Evolutionary conservation across 2,888 invertebrate species (phyloP).

Genomic region (Oligia fasciuncula): DNA sequence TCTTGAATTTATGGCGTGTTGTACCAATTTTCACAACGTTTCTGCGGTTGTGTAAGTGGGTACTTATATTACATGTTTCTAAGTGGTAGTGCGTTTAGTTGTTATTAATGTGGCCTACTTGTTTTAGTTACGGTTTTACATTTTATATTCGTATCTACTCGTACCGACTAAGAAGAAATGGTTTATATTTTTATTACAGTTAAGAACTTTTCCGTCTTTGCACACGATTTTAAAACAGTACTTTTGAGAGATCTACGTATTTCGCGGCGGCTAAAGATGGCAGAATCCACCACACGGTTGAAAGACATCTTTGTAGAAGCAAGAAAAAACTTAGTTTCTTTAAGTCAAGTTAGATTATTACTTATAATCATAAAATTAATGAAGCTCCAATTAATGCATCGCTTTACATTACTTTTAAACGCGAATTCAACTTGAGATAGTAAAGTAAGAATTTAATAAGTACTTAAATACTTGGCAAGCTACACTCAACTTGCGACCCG

Average conservation of each 20-base stretch:
- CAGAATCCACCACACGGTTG: background rate
- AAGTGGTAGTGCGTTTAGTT: slow-evolving; percentile 30
- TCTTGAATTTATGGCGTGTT: slow-evolving; percentile 59
- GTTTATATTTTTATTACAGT: background rate
- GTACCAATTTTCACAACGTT: slow-evolving; percentile 64
- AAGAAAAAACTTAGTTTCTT: background rate
- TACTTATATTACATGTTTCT: slow-evolving; percentile 7
- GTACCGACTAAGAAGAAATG: background rate
- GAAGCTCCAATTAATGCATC: background rate
- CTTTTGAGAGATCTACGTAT: background rate
- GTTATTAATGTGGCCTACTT: slow-evolving; percentile 27
- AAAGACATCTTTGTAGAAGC: background rate
- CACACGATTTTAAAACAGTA: background rate
- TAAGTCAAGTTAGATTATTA: background rate
- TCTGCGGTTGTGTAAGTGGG: slow-evolving; percentile 38
- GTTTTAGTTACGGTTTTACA: background rate
- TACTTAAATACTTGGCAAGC: slow-evolving; percentile 56
- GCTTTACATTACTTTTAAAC: slow-evolving; percentile 1
- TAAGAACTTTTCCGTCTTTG: background rate
- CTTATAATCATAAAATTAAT: slow-evolving; percentile 11
- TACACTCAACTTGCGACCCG: slow-evolving; percentile 47
- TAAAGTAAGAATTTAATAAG: slow-evolving; percentile 52
- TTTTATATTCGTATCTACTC: background rate
- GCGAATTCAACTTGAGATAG: slow-evolving; percentile 1
- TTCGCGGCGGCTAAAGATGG: too few relatives aligned